Percentiles rank a stretch among this genome's conserved stretches.
Conservation (phyloP, 2,113 vertebrate species). For the Fulica atra region DNA sequence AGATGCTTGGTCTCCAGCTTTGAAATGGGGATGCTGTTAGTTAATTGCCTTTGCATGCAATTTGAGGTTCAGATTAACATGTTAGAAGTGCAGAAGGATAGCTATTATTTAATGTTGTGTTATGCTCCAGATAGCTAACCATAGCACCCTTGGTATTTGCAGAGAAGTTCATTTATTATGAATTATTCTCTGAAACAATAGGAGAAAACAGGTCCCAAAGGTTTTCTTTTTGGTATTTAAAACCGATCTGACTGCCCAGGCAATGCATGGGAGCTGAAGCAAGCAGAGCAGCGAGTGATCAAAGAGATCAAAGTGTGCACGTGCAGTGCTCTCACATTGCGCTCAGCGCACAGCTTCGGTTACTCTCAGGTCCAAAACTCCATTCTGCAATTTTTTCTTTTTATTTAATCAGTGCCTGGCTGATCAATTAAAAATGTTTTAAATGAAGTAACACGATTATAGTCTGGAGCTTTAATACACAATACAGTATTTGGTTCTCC, state of each 20-base stretch:
- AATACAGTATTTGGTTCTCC: background rate
- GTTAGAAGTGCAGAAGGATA: background rate
- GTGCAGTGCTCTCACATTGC: background rate
- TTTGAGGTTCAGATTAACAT: background rate
- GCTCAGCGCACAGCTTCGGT: background rate
- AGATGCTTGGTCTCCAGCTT: background rate
- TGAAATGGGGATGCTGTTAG: background rate
- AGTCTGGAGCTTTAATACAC: background rate
- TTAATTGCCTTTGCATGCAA: background rate
- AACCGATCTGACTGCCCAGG: background rate
- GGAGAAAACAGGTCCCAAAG: background rate
- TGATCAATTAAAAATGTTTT: background rate
- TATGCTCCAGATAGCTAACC: background rate
- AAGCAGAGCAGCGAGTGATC: background rate
- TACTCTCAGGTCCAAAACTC: background rate
- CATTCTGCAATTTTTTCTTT: background rate
- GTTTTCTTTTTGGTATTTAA: background rate
- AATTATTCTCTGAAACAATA: background rate
- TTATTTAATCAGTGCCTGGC: background rate
- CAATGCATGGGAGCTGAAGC: background rate
- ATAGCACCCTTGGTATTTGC: background rate
- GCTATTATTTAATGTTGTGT: background rate
- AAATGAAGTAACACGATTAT: background rate
- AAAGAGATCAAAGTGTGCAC: background rate
- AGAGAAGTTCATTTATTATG: background rate